These are phyloP conservation scores for Hydrozoanthus gracilis DNA, from an alignment of 92 coral and sea anemone genomes.

Conservation along the genomic window DNA sequence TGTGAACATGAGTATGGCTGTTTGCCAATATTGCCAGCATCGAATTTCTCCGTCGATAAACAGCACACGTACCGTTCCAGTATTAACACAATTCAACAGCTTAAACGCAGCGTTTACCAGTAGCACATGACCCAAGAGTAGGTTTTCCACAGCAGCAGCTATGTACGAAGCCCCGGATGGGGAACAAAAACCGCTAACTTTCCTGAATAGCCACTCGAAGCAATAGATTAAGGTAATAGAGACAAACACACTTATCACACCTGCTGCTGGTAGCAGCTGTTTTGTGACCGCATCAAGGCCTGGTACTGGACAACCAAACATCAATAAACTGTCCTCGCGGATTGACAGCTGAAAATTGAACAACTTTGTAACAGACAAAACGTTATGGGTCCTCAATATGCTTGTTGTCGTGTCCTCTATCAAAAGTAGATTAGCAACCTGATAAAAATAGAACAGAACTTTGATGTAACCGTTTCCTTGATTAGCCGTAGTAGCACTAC, in stretches of 20 bases:
- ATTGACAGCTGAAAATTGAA: slow-evolving; percentile 51
- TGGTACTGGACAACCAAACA: slow-evolving; percentile 26
- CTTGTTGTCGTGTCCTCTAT: slow-evolving; percentile 51
- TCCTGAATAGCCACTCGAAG: slow-evolving; percentile 22
- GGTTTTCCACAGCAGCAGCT: slow-evolving; percentile 38
- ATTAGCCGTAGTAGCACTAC: background rate
- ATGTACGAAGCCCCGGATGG: slow-evolving; percentile 30
- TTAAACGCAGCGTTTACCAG: slow-evolving; percentile 28
- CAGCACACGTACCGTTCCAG: slow-evolving; percentile 27
- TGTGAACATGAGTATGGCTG: slow-evolving; percentile 16
- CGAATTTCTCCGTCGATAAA: slow-evolving; percentile 34
- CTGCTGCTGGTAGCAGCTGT: slow-evolving; percentile 32
- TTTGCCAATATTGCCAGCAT: slow-evolving; percentile 57
- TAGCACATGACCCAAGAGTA: slow-evolving; percentile 34
- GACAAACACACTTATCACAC: slow-evolving; percentile 17
- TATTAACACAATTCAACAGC: slow-evolving; percentile 38
- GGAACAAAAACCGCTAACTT: background rate
- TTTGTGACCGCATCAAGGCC: slow-evolving; percentile 35
- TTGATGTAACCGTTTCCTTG: slow-evolving; percentile 49
- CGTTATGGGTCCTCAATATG: slow-evolving; percentile 27
- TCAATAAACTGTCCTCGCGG: slow-evolving; percentile 8
- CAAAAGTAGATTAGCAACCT: slow-evolving; percentile 54
- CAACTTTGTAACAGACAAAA: slow-evolving; percentile 34
- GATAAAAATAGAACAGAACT: slow-evolving; percentile 64
- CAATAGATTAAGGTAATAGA: slow-evolving; percentile 3